Evolutionary conservation across 2,888 invertebrate genomes (phyloP).

Genomic region (Aricia artaxerxes): DNA sequence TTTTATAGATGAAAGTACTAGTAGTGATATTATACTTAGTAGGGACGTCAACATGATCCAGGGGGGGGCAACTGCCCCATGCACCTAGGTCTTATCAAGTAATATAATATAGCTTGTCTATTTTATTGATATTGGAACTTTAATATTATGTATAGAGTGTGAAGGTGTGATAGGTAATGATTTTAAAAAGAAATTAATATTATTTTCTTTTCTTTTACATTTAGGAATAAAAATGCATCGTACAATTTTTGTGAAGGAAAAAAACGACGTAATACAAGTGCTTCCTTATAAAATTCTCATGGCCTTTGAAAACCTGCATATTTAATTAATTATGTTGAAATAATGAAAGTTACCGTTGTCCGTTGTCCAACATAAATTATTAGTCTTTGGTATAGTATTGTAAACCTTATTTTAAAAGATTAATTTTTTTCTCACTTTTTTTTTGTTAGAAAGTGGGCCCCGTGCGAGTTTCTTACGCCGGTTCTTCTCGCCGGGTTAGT

Average conservation of each 20-base stretch:
- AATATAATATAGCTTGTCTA: not conserved
- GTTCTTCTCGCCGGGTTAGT: no score
- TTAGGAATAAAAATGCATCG: not conserved
- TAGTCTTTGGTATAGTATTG: not conserved
- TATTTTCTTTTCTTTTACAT: not conserved
- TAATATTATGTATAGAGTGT: no score
- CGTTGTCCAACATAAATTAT: not conserved
- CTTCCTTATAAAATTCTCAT: not conserved
- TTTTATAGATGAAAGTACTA: no score
- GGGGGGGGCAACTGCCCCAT: no score
- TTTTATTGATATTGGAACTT: no score
- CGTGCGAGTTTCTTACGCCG: no score
- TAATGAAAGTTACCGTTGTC: conserved; percentile 6
- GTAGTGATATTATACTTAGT: no score
- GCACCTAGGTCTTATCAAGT: no score
- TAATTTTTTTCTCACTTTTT: no score
- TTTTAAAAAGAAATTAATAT: not conserved
- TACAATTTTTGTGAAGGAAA: not conserved
- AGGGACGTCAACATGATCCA: no score
- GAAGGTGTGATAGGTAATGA: not conserved
- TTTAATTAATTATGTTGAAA: not conserved
- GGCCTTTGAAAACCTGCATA: not conserved
- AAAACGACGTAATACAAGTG: not conserved
- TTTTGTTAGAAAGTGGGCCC: no score
- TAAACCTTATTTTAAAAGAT: no score